Percentiles rank a stretch among this genome's conserved stretches.
These are phyloP conservation scores for Heliocidaris erythrogramma DNA, from an alignment of 35 echinoderm and acorn worm genomes.

Conservation along the genomic window DNA sequence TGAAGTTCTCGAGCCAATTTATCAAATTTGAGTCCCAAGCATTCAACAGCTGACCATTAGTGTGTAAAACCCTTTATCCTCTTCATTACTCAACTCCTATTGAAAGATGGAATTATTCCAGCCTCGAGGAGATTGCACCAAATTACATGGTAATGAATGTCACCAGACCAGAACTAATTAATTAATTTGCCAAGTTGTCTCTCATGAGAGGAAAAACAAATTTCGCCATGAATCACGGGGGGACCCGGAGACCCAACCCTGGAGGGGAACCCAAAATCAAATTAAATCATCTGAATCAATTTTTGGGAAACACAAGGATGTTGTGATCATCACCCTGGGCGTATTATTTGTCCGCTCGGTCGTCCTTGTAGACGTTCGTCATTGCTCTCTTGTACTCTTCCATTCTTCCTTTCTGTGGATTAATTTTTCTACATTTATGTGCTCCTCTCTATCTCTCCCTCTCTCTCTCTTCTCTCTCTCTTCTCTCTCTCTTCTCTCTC, in stretches of 20 bases:
- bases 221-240: neutral
- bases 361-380: neutral
- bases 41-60: neutral
- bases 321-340: constrained; percentile 4
- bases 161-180: constrained; percentile 41
- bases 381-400: neutral
- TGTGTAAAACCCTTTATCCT: neutral
- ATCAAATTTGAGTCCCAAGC: neutral
- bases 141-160: constrained; percentile 19
- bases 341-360: neutral
- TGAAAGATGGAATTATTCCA: neutral
- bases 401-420: neutral
- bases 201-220: neutral
- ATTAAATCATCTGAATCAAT: constrained; percentile 7
- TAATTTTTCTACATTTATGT: neutral
- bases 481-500: neutral
- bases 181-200: constrained; percentile 28
- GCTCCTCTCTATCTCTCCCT: neutral
- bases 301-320: neutral
- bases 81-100: neutral
- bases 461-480: neutral
- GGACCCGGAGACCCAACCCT: neutral
- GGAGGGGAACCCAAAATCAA: neutral
- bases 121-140: neutral
- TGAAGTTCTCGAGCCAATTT: neutral